Base-by-base conservation (phyloP, 2,797 vertebrate species). In the Chelonia mydas region DNA sequence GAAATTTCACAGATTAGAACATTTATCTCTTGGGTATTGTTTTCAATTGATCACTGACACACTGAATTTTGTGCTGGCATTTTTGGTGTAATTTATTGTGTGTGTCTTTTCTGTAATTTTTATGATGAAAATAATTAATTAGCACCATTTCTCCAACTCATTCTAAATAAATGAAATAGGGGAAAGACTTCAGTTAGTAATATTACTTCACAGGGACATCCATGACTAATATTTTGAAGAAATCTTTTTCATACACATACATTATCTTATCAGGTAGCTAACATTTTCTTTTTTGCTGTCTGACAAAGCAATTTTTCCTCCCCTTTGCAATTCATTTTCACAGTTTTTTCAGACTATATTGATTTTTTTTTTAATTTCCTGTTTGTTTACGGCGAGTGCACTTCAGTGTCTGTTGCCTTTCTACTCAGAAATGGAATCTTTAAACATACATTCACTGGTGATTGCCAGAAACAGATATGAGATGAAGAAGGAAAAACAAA, bases 231-330 rank as follows among this genome's bases (percentile, higher is more conserved):
- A 3, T 33, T 57, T 57, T 84, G 49, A 92, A 86, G 25, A 82
- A 76, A 6, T 0, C 0, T 11, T 49, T 87, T 93, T 96, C 68
- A 83, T 53, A 61, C 59, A 4, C 11, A 11, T 37, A 51, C 2
- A 13, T 15, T 81, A 15, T 37, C 10, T 83, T 49, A 45, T 41
- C n/a, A 4, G 53, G 11, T 13, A 45, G 1, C 51, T 93, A 84
- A 90, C 93, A 93, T 16, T 72, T 28, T 41, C 5, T 55, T 68
- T 49, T 81, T 84, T 82, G 17, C 4, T 78, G 31, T 68, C 90
- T 92, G 90, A 57, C 90, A 88, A 86, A 94, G 95, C 90, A 25
- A 76, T 6, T 41, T 89, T 83, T 92, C 53, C 7, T 91, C 88
- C 49, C 7, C 11, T 80, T 76, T 90, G 54, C 45, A 51, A 89